These are phyloP conservation scores for Megalopta genalis DNA, from an alignment of 1,140 invertebrate species.

Conservation along the genomic window DNA sequence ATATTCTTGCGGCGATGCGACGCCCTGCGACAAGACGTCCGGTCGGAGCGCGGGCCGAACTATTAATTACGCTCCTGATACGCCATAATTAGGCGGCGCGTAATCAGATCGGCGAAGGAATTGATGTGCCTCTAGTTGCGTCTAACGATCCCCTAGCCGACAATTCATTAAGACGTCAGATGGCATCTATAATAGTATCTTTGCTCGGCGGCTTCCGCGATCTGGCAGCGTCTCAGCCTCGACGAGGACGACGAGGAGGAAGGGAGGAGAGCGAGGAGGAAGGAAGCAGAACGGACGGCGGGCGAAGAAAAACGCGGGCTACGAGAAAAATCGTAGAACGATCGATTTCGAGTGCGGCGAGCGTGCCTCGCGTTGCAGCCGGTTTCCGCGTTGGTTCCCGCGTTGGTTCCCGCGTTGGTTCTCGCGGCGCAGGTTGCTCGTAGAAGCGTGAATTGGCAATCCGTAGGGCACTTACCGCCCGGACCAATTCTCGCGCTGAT, in stretches of 20 bases:
- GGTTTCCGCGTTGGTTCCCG: neutral
- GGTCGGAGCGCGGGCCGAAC: slow-evolving; percentile 54
- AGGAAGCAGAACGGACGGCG: neutral
- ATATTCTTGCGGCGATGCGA: slow-evolving; percentile 5
- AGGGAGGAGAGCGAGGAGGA: neutral
- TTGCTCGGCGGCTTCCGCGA: neutral
- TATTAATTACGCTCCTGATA: slow-evolving; percentile 74
- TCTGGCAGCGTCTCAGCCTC: neutral
- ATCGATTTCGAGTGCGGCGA: neutral
- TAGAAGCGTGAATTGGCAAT: slow-evolving; percentile 77
- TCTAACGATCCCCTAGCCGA: slow-evolving; percentile 75
- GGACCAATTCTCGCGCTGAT: slow-evolving; percentile 77
- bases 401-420: slow-evolving; percentile 1
- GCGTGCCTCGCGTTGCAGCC: slow-evolving; percentile 2
- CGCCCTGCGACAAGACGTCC: slow-evolving; percentile 26
- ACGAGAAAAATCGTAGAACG: no score
- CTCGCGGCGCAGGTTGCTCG: no score
- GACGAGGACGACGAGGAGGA: neutral
- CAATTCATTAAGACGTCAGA: slow-evolving; percentile 74
- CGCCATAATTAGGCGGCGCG: slow-evolving; percentile 74
- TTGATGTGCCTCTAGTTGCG: slow-evolving; percentile 73
- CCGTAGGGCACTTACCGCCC: slow-evolving; percentile 72
- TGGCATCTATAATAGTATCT: slow-evolving; percentile 8
- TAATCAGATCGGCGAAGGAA: slow-evolving; percentile 73
- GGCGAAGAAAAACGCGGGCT: neutral